phyloP scores from a whole-genome alignment of 53 echinoderm and acorn worm species.

The Pentamera pediparva region DNA sequence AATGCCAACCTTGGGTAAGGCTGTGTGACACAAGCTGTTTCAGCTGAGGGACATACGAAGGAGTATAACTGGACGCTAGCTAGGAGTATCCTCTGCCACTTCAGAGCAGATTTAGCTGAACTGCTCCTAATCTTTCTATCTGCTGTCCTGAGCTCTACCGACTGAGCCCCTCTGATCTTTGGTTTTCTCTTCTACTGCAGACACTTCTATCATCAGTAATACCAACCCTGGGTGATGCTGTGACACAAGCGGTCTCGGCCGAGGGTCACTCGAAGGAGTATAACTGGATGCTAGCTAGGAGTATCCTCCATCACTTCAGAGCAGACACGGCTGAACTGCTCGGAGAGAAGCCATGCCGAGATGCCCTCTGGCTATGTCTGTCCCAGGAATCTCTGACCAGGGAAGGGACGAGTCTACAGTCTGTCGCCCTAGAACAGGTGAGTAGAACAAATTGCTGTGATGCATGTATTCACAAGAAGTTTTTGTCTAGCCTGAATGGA shows the following conservation, averaged over 20 bases:
- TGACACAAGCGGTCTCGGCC: neutral
- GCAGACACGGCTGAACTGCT: conserved; percentile 53
- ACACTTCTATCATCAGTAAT: neutral
- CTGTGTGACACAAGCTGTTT: neutral
- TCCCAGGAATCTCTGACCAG: conserved; percentile 12
- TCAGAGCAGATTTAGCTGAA: conserved; percentile 49
- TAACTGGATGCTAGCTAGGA: neutral
- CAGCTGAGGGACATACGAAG: neutral
- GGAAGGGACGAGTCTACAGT: conserved; percentile 10
- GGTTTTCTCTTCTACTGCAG: neutral
- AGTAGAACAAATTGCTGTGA: too few species aligned
- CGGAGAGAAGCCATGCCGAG: conserved; percentile 12
- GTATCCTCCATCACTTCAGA: conserved; percentile 56
- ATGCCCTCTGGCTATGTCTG: conserved; percentile 30
- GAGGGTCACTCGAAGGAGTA: neutral
- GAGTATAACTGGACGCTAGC: conserved; percentile 3
- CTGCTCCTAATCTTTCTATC: conserved; percentile 1
- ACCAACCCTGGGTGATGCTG: neutral
- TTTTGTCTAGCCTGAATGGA: too few species aligned
- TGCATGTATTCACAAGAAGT: too few species aligned
- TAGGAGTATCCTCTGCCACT: conserved; percentile 49
- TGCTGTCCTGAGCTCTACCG: neutral
- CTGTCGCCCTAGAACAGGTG: conserved; percentile 35
- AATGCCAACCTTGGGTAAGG: neutral
- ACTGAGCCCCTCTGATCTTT: neutral